Evolutionary conservation across 2,888 invertebrate genomes (phyloP).

Genomic region (Chouioia cunea): DNA sequence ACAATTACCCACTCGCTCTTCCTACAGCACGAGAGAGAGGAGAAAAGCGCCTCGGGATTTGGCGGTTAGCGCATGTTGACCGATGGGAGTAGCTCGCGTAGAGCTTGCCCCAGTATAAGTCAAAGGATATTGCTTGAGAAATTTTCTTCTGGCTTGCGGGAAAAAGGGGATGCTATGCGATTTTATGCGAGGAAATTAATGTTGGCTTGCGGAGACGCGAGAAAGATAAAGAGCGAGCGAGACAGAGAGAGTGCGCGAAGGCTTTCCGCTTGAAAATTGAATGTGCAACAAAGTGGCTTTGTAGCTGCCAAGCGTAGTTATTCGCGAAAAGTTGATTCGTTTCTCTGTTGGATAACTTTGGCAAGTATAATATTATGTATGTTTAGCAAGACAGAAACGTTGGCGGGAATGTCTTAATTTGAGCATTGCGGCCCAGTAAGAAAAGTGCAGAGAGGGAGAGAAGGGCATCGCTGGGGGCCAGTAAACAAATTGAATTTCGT

Average conservation of each 20-base stretch:
- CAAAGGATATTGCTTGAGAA: slow-evolving; percentile 18
- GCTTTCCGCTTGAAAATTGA: slow-evolving; percentile 10
- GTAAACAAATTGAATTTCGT: no score
- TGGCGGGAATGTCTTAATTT: no score
- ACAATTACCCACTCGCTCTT: slow-evolving; percentile 20
- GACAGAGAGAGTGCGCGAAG: background rate
- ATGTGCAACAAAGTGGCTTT: background rate
- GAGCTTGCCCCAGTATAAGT: no score
- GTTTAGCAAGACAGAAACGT: no score
- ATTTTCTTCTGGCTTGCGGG: slow-evolving; percentile 1
- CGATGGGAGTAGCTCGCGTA: slow-evolving; percentile 1
- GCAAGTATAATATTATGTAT: no score
- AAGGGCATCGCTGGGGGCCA: no score
- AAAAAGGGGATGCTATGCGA: no score
- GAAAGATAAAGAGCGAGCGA: no score
- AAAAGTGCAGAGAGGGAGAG: no score
- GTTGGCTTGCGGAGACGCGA: background rate
- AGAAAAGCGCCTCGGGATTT: slow-evolving; percentile 16
- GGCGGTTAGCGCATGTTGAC: slow-evolving; percentile 14
- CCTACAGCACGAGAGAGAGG: background rate
- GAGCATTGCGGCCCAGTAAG: no score
- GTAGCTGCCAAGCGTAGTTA: slow-evolving; percentile 6
- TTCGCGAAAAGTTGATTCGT: slow-evolving; percentile 29
- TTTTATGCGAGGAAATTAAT: no score
- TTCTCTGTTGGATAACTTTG: no score